phyloP scores from a whole-genome alignment of 1,140 invertebrate genomes.

The Chionoecetes opilio region DNA sequence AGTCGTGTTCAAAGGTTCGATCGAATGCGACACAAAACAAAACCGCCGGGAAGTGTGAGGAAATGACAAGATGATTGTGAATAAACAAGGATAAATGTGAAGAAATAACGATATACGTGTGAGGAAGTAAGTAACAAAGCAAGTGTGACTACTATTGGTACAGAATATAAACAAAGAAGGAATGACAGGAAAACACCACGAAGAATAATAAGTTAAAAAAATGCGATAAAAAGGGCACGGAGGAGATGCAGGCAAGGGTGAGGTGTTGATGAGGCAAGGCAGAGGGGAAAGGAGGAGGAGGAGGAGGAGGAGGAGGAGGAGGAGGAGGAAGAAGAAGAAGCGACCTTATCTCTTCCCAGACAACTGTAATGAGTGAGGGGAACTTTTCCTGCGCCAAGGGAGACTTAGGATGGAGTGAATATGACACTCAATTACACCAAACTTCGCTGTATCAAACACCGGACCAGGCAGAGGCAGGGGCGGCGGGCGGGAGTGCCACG shows the following conservation, averaged over 20 bases:
- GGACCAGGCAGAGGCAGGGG: not conserved
- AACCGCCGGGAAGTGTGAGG: too few relatives aligned
- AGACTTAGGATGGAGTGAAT: slow-evolving; percentile 38
- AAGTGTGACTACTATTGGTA: too few relatives aligned
- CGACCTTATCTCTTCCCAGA: slow-evolving; percentile 61
- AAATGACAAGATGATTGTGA: too few relatives aligned
- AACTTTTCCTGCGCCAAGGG: slow-evolving; percentile 47
- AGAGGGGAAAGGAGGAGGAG: not conserved
- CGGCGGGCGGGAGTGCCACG: too few relatives aligned
- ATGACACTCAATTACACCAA: slow-evolving; percentile 65
- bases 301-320: not conserved
- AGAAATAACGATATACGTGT: too few relatives aligned
- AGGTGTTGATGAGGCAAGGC: slow-evolving; percentile 7
- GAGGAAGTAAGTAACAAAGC: too few relatives aligned
- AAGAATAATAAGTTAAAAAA: not conserved
- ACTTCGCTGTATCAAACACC: slow-evolving; percentile 42
- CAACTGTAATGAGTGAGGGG: slow-evolving; percentile 63
- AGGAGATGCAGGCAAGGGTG: slow-evolving; percentile 13
- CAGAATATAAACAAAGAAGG: too few relatives aligned
- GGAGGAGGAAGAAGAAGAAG: not conserved
- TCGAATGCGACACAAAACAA: too few relatives aligned
- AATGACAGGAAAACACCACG: too few relatives aligned
- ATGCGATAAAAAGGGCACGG: not conserved
- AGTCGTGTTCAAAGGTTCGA: not conserved
- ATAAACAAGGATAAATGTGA: too few relatives aligned